phyloP scores from a whole-genome alignment of 2,797 vertebrate species.

The Sciaenops ocellatus region DNA sequence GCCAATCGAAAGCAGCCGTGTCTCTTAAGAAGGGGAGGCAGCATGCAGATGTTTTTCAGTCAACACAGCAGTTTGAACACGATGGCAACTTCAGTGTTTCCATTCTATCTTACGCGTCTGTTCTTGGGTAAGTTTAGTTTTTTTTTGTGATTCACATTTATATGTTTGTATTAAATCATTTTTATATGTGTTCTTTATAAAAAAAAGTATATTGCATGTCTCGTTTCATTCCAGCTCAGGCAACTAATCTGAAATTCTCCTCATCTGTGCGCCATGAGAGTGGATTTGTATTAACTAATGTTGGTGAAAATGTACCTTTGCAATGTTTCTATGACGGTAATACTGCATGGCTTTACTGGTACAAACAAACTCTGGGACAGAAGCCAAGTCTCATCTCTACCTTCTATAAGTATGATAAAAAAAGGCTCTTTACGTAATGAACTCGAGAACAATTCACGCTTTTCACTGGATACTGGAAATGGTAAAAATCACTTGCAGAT shows the following conservation, averaged over 20 bases:
- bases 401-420: too few relatives aligned
- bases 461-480: too few relatives aligned
- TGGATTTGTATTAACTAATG: not conserved
- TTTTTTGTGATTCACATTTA: not conserved
- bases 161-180: too few relatives aligned
- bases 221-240: not conserved
- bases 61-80: constrained; percentile 1
- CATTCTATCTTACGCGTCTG: constrained; percentile 33
- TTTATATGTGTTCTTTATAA: too few relatives aligned
- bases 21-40: not conserved
- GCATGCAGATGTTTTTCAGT: not conserved
- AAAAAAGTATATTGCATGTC: not conserved
- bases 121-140: constrained; percentile 47
- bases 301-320: not conserved
- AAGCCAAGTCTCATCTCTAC: too few relatives aligned
- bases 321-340: not conserved
- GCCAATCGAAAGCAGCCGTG: constrained; percentile 13
- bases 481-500: too few relatives aligned
- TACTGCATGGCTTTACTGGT: not conserved
- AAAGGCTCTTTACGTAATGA: too few relatives aligned
- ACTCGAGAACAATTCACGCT: too few relatives aligned
- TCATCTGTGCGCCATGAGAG: not conserved
- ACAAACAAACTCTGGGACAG: too few relatives aligned
- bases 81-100: constrained; percentile 6
- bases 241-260: not conserved